phyloP scores from a whole-genome alignment of 1,140 invertebrate species.

The Calycopis cecrops region DNA sequence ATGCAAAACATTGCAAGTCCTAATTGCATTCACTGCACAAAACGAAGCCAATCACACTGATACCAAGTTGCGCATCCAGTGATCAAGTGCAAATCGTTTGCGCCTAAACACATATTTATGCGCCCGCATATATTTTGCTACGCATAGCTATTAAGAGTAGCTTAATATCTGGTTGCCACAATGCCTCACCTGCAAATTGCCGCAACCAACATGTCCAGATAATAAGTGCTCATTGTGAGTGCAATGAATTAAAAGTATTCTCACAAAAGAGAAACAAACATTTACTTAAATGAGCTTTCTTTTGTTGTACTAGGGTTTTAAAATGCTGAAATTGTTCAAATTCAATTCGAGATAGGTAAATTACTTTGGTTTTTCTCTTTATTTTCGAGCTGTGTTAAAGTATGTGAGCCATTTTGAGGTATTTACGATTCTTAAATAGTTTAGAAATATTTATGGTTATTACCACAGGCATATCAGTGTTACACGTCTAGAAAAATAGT shows the following conservation, averaged over 20 bases:
- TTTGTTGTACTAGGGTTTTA: conserved; percentile 5
- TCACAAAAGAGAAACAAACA: not conserved
- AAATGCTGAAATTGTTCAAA: conserved; percentile 10
- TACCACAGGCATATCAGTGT: too few relatives aligned
- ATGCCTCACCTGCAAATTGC: conserved; percentile 25
- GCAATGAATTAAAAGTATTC: conserved; percentile 32
- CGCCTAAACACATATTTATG: conserved; percentile 14
- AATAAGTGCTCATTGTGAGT: conserved; percentile 25
- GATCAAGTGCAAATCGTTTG: not conserved
- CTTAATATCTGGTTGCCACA: conserved; percentile 19
- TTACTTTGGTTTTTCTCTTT: conserved; percentile 3
- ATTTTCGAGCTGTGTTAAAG: conserved; percentile 2
- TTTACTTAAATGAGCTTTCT: conserved; percentile 8
- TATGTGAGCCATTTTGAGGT: not conserved
- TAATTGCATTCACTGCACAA: too few relatives aligned
- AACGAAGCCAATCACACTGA: too few relatives aligned
- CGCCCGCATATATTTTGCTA: conserved; percentile 19
- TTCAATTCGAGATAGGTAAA: conserved; percentile 8
- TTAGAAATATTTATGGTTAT: not conserved
- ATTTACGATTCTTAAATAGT: conserved; percentile 2
- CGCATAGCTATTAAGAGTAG: conserved; percentile 18
- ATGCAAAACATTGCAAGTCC: too few relatives aligned
- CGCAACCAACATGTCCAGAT: conserved; percentile 18
- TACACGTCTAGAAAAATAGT: too few relatives aligned
- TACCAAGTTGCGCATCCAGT: not conserved